Base-by-base conservation (phyloP, 2,888 invertebrate species). In the Agonum fuliginosum region DNA sequence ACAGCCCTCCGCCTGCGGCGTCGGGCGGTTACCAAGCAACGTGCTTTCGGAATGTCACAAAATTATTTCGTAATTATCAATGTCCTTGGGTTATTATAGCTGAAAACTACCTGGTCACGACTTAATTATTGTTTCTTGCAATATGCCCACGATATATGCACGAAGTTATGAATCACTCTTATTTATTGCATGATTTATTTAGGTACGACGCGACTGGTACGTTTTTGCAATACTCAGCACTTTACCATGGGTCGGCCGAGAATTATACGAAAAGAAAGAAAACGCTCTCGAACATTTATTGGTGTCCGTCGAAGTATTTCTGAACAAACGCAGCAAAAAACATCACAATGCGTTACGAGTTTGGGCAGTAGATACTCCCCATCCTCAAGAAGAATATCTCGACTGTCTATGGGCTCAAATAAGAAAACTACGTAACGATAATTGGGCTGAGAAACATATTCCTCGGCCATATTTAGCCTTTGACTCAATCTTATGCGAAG, bases 381-480 rank as follows among this genome's bases (percentile, higher is more conserved):
- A 98, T 88, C 94, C 97, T 0, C 99, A 99, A 85, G 98, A 98
- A 86, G 95, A 95, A 89, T 99, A 99, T 86, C 88, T 99, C 79
- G 99, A 99, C 84, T 98, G 98, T 84, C 89, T 99, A 8, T 99
- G 98, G 97, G 80, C 80, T 4, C 97, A 97, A 87, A 93, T 97
- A 62, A 92, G 95, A 80, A 97, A 98, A 85, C 87, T 99, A 46
- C 91, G 95, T 27, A 94, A 94, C 84, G 97, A 98, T 83, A 97
- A 97, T 86, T 99, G 99, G 99, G 94, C 95, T 24, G 98, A 99
- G 85, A 97, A 97, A 84, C 97, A 98, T 86, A 97, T 99, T 83
- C 93, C 95, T 0, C 91, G 99, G 37, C 98, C 98, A 0, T 99
- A 99, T 85, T 89, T 98, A 73, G 97, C 97, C 0, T 99, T 98